These are phyloP conservation scores for Coenonympha arcania DNA, from an alignment of 2,888 invertebrate species.

Conservation along the genomic window DNA sequence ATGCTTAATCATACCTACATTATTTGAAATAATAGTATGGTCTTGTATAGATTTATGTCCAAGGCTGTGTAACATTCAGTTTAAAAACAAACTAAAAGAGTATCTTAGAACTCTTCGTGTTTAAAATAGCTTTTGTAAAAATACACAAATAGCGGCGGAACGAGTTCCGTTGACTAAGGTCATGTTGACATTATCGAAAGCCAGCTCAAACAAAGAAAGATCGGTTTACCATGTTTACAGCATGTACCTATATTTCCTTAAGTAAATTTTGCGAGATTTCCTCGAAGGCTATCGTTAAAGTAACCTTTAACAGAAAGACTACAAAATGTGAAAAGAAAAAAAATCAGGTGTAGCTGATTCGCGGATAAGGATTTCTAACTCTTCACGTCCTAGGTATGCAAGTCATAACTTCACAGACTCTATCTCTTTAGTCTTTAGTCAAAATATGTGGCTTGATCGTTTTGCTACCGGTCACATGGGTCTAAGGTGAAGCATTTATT, in stretches of 20 bases:
- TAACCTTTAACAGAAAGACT: conserved; percentile 1
- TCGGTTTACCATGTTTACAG: conserved; percentile 46
- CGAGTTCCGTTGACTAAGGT: conserved; percentile 60
- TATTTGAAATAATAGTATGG: no score
- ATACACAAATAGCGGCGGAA: conserved; percentile 51
- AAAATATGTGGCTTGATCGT: no score
- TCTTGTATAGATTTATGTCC: not conserved
- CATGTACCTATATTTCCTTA: conserved; percentile 60
- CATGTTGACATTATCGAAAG: conserved; percentile 70
- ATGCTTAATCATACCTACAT: no score
- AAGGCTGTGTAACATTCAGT: not conserved
- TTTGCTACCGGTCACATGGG: no score
- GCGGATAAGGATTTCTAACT: no score
- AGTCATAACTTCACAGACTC: no score
- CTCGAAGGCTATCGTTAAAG: conserved; percentile 20
- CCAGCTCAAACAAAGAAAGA: conserved; percentile 56
- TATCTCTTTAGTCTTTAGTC: no score
- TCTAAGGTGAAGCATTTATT: no score
- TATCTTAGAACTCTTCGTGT: conserved; percentile 13
- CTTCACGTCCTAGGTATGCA: no score
- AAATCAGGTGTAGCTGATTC: no score
- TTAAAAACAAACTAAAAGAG: not conserved
- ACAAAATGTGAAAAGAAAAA: not conserved
- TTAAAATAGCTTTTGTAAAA: conserved; percentile 44
- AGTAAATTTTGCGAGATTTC: conserved; percentile 41